These are phyloP conservation scores for Trematomus bernacchii DNA, from an alignment of 2,797 vertebrate genomes.

Conservation along the genomic window DNA sequence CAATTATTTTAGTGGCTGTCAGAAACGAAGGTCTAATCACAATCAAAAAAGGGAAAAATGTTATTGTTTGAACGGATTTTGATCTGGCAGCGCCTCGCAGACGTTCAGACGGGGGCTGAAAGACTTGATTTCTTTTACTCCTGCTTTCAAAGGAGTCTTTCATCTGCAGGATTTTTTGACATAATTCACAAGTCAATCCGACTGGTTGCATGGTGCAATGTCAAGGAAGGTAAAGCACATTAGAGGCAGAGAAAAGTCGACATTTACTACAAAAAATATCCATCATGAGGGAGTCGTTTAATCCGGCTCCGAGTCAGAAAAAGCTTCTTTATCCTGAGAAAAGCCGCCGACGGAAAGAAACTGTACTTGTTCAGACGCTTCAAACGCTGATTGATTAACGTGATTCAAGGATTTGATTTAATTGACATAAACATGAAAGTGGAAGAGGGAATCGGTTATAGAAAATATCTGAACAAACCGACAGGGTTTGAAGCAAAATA, in stretches of 20 bases:
- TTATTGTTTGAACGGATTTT: slow-evolving; percentile 82
- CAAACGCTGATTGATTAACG: slow-evolving; percentile 65
- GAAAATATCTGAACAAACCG: slow-evolving; percentile 23
- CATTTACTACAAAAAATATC: slow-evolving; percentile 66
- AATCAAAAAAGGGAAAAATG: slow-evolving; percentile 77
- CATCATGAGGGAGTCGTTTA: slow-evolving; percentile 57
- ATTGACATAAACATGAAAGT: slow-evolving; percentile 53
- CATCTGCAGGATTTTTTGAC: slow-evolving; percentile 78
- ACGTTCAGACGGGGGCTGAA: slow-evolving; percentile 66
- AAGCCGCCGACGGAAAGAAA: slow-evolving; percentile 22
- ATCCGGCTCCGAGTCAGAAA: slow-evolving; percentile 56
- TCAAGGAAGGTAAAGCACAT: slow-evolving; percentile 71
- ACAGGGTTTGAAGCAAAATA: background rate
- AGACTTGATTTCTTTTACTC: slow-evolving; percentile 72
- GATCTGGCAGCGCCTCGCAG: slow-evolving; percentile 66
- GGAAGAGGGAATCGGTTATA: slow-evolving; percentile 9
- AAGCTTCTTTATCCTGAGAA: slow-evolving; percentile 58
- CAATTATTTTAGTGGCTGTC: slow-evolving; percentile 83
- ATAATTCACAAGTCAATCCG: slow-evolving; percentile 71
- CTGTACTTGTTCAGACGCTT: slow-evolving; percentile 37
- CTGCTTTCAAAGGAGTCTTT: slow-evolving; percentile 81
- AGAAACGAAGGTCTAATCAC: slow-evolving; percentile 76
- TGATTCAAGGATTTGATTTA: slow-evolving; percentile 58
- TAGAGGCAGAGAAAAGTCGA: slow-evolving; percentile 67
- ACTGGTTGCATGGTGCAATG: slow-evolving; percentile 64